Conservation (phyloP, 2,888 invertebrate genomes). For the Argyra leucocephala region DNA sequence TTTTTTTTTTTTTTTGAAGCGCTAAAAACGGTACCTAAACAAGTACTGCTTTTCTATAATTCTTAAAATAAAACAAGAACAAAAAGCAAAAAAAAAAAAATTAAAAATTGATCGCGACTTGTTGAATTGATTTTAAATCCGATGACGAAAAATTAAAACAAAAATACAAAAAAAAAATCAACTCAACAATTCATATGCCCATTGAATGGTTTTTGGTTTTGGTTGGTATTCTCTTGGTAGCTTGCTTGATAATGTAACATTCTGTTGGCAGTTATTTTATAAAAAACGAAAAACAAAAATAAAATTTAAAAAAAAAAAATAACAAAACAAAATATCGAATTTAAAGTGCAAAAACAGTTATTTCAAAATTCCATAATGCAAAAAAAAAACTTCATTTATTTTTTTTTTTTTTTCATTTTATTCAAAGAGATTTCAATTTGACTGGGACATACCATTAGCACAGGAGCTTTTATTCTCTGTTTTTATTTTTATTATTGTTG, state of each 20-base stretch:
- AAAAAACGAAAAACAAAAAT: background rate
- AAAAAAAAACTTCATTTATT: background rate
- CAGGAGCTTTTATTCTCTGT: no score
- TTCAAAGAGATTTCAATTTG: no score
- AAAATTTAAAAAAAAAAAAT: background rate
- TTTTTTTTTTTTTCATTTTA: background rate
- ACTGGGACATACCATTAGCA: background rate
- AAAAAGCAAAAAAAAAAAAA: background rate
- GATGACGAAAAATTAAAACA: background rate
- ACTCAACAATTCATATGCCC: background rate
- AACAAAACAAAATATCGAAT: background rate
- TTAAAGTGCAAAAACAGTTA: conserved; percentile 6
- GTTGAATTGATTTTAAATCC: conserved; percentile 3
- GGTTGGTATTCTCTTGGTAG: background rate
- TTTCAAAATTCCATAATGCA: conserved; percentile 1
- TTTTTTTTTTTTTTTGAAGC: background rate
- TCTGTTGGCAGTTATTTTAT: background rate
- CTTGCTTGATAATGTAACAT: background rate
- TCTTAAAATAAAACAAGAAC: background rate
- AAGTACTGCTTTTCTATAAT: conserved; percentile 1
- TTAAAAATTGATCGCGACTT: background rate
- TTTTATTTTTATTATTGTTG: no score
- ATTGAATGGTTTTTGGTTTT: background rate
- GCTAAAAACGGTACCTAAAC: background rate
- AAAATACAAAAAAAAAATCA: background rate